Evolutionary conservation across 2,797 vertebrate species (phyloP), one percentile per base, ranked within the genome.

Genomic region (Clarias laeviceps): DNA sequence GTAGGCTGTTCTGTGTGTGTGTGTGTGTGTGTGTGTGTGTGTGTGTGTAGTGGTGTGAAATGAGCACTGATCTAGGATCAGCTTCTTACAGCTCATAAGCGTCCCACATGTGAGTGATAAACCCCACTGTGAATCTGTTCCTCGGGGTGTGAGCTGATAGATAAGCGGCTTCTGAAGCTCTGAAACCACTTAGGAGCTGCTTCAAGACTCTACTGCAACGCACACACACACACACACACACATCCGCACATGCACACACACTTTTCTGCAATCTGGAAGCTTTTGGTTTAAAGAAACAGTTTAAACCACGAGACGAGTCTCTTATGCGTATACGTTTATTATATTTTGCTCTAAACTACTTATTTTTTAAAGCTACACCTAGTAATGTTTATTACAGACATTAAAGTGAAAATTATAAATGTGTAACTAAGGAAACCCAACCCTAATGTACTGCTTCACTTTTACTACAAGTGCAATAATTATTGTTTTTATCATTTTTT

Each of bases 211-310:
- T 9, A 68, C 65, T 68, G 66, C 62, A 32, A 17, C 45, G 18
- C 45, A 74, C 72, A 74, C 72, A 50, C n/a, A 74, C 70, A 54
- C 72, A 74, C 72, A 56, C 70, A 73, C 40, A 50, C 40, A 73
- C 69, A 72, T 24, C 15, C 70, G 17, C 20, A 73, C 40, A 73
- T 9, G 17, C 64, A 66, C 68, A 37, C 34, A 22, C 34, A 22
- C 34, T 22, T 72, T 50, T 40, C 34, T 40, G 20, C 68, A 70
- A 32, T 34, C 65, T 34, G 5, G 29, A 70, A 54, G 72, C 6
- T 50, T 73, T 45, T 14, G 6, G 9, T 45, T 72, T 40, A 45
- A 72, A 69, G 20, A 22, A 69, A 34, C 32, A 37, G 68, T 40
- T n/a, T 45, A 73, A 73, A 12, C 5, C 29, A 27, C 14, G 5